Evolutionary conservation across 2,113 vertebrate species (phyloP).

Genomic region (Bufo bufo): DNA sequence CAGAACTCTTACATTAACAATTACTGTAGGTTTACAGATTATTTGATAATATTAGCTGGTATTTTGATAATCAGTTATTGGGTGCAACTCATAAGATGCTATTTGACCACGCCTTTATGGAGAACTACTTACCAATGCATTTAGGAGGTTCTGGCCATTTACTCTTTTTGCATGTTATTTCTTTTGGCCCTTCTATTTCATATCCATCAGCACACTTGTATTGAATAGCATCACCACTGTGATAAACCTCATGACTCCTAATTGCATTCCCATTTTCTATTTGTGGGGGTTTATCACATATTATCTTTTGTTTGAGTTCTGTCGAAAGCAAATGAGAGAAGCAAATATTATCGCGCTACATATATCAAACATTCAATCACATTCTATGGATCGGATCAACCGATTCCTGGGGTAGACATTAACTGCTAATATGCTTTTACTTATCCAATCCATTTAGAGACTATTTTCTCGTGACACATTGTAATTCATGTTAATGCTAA

Average conservation of each 20-base stretch:
- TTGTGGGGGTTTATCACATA: slow-evolving; percentile 49
- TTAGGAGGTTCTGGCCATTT: slow-evolving; percentile 62
- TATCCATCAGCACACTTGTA: slow-evolving; percentile 61
- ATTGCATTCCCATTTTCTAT: neutral
- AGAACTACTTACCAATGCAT: slow-evolving; percentile 60
- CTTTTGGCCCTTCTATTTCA: slow-evolving; percentile 46
- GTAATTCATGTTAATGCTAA: too few species aligned
- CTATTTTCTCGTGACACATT: too few species aligned
- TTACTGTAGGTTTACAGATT: neutral
- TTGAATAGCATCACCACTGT: slow-evolving; percentile 53
- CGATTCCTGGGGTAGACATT: too few species aligned
- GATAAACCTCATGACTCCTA: neutral
- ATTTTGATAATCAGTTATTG: neutral
- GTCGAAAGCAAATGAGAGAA: slow-evolving; percentile 7
- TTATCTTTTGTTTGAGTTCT: slow-evolving; percentile 61
- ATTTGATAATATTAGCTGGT: neutral
- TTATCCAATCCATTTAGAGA: too few species aligned
- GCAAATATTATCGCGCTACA: neutral
- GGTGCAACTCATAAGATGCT: neutral
- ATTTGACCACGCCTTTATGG: neutral
- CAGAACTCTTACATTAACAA: neutral
- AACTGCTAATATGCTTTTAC: too few species aligned
- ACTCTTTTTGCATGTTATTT: slow-evolving; percentile 60
- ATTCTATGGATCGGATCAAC: neutral
- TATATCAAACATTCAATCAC: neutral